Base-by-base conservation (phyloP, 2,888 invertebrate species). In the Conomelus anceps region DNA sequence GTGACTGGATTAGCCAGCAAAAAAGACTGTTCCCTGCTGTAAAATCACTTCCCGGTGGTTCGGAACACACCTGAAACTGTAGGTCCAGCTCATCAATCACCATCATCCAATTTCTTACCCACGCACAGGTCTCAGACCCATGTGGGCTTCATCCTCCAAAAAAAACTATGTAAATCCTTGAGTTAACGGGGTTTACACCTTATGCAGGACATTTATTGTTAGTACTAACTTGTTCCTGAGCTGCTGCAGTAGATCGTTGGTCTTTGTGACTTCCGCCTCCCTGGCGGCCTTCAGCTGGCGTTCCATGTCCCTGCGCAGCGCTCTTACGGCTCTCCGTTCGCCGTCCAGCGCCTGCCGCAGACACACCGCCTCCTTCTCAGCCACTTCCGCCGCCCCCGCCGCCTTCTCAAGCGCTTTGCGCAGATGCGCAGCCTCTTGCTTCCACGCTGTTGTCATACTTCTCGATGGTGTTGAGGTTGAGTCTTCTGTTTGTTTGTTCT, bases 261-360 rank as follows among this genome's bases (percentile, higher is more conserved):
- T 89, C 23, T 89, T 90, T 20, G 63, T 87, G 22, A 86, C 87
- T 86, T 89, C 90, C 29, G 90, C 88, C 88, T 90, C 89, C 29
- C 89, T 88, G 22, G 26, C 86, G 0, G 86, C 89, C 85, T 89
- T 88, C 0, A 88, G 88, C 85, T 90, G 89, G 6, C 86, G 85
- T 23, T 89, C 88, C 7, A 86, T 23, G n/a, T 90, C 90, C 17
- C 90, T 63, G 9, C 86, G 26, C 22, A 87, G 86, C 86, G 89
- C 88, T 63, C 88, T 88, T 7, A 89, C 88, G 88, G 90, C 90
- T 89, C 89, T 90, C 86, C 90, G 89, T 88, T 90, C 90, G 86
- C 90, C 85, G 63, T 90, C 90, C 41, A 90, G 89, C 86, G 90
- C 90, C 88, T 88, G 63, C 84, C 89, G 89, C 23, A 90, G 88